Percentiles rank a stretch among this genome's conserved stretches.
Evolutionary conservation across 1,140 invertebrate genomes (phyloP).

Genomic region (Dolichoris vasculosae): DNA sequence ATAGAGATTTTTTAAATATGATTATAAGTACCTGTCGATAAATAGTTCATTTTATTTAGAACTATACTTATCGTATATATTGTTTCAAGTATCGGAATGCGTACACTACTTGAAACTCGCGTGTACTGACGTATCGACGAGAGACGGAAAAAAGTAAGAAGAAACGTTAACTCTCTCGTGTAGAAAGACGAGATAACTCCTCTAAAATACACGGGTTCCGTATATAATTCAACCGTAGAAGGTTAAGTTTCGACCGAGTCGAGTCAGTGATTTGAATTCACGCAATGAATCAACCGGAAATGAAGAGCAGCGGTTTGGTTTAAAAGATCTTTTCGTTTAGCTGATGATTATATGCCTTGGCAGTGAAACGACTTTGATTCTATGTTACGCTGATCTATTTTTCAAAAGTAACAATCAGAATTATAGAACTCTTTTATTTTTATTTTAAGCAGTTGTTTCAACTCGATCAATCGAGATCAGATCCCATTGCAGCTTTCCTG

Average conservation of each 20-base stretch:
- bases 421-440: conserved; percentile 28
- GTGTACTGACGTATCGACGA: conserved; percentile 4
- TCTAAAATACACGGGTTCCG: conserved; percentile 13
- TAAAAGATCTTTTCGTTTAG: conserved; percentile 41
- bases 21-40: not conserved
- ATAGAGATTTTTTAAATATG: not conserved
- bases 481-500: not conserved
- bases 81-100: not conserved
- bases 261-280: conserved; percentile 33
- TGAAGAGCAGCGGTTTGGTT: conserved; percentile 26
- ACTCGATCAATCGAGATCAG: conserved; percentile 25
- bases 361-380: conserved; percentile 33
- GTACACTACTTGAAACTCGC: not conserved
- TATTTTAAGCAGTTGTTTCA: conserved; percentile 11
- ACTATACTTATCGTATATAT: not conserved
- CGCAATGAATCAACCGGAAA: conserved; percentile 41
- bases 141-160: not conserved
- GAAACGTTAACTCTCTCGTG: not conserved
- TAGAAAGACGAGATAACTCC: conserved; percentile 22
- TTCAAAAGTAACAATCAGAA: conserved; percentile 47
- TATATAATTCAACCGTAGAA: conserved; percentile 9
- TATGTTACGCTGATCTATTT: conserved; percentile 48
- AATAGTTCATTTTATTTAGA: not conserved
- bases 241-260: conserved; percentile 8
- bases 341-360: conserved; percentile 40